These are phyloP conservation scores for cat (Felis catus) DNA, from an alignment of 2,113 vertebrate genomes.

Conservation along the genomic window DNA sequence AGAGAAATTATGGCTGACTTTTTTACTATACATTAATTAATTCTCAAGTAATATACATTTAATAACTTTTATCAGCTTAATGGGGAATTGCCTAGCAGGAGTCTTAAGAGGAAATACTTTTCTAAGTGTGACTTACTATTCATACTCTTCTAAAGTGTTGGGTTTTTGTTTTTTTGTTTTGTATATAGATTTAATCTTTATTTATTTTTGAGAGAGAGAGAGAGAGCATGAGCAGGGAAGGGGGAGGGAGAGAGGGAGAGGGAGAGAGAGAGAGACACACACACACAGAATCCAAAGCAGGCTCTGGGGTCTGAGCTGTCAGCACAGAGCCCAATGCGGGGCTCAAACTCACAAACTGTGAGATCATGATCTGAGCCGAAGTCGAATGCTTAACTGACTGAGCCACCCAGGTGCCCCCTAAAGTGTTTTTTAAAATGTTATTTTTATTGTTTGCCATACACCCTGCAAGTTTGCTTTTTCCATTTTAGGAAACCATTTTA, in stretches of 20 bases:
- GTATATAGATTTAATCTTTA: no score
- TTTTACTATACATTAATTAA: neutral
- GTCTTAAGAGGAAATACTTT: constrained; percentile 14
- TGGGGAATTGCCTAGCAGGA: neutral
- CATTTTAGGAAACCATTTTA: constrained; percentile 26
- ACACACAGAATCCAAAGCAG: no score
- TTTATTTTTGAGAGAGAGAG: no score
- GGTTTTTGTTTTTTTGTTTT: neutral
- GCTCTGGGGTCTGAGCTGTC: no score
- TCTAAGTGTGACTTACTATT: neutral
- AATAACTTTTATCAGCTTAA: constrained; percentile 22
- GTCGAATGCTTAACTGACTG: no score
- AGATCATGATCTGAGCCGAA: no score
- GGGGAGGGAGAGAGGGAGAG: no score
- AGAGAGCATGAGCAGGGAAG: no score
- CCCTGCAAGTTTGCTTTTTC: neutral
- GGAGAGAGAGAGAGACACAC: no score
- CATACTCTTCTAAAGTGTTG: neutral
- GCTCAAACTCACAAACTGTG: no score
- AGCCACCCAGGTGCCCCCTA: no score
- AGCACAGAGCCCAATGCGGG: no score
- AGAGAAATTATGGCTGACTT: constrained; percentile 23
- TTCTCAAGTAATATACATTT: neutral
- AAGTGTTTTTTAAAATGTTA: neutral
- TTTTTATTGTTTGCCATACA: constrained; percentile 26